Evolutionary conservation across 2,113 vertebrate species (phyloP), one percentile per base, ranked within the genome.

Genomic region (Pelodiscus sinensis): DNA sequence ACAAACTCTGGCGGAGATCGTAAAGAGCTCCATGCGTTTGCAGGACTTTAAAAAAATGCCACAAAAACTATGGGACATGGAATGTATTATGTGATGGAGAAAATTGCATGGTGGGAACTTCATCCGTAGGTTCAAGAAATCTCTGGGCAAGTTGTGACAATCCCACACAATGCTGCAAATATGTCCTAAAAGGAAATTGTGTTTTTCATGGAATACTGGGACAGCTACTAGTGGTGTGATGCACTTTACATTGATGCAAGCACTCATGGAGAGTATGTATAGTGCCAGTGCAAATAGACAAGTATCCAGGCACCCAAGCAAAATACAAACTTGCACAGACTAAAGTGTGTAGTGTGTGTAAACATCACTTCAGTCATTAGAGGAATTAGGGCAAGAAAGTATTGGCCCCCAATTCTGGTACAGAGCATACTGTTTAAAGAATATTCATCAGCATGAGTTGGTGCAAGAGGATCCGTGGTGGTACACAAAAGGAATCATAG

Each of bases 401-500:
- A 78, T 90, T 50, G 13, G 38, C 60, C 38, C 50, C 18, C 11
- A 82, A 3, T 78, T 90, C n/a, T 82, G 65, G 22, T 2, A 35
- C 58, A 56, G 27, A 91, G 84, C 84, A 84, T 25, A 78, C 58
- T 79, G 18, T 87, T 92, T 93, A 35, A 35, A 80, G 73, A 68
- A 5, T 38, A 75, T 78, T 88, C 88, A 96, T 24, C 82, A 85
- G 88, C 84, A 78, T 24, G 56, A 58, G 62, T 4, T 71, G 35
- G 86, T 79, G 92, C 78, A 94, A 92, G 78, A 88, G 44, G 21
- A 92, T 80, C 94, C 73, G 65, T 9, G 82, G 81, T 80, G 56
- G 80, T 38, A 79, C 15, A 95, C 93, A 95, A 89, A 92, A 92
- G 35, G 83, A 92, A n/a, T 58, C 75, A 80, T 51, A 85, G 94